These are phyloP conservation scores for Luehdorfia chinensis DNA, from an alignment of 1,140 invertebrate species.

Conservation along the genomic window DNA sequence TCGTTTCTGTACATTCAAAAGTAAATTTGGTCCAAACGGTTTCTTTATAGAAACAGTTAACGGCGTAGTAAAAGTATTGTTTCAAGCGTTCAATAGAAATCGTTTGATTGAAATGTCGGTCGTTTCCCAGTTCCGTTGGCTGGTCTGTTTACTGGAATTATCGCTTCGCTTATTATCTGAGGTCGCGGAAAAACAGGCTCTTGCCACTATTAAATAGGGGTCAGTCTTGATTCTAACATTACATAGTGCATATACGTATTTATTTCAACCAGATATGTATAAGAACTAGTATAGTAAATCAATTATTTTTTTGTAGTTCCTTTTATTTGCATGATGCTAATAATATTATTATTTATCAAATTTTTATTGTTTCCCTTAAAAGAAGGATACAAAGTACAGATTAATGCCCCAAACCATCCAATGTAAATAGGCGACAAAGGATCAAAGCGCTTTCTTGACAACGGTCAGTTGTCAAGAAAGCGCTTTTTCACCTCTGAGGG, in stretches of 20 bases:
- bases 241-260: not conserved
- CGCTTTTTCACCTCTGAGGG: too few relatives aligned
- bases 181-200: not conserved
- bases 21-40: not conserved
- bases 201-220: not conserved
- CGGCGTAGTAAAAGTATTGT: too few relatives aligned
- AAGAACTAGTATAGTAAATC: constrained; percentile 5
- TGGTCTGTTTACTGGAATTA: not conserved
- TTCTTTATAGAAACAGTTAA: not conserved
- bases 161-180: constrained; percentile 1
- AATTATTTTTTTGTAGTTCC: too few relatives aligned
- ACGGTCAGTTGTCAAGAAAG: too few relatives aligned
- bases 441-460: too few relatives aligned
- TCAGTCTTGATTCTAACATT: not conserved
- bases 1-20: too few relatives aligned
- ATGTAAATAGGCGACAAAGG: too few relatives aligned
- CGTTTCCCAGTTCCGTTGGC: constrained; percentile 5
- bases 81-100: constrained; percentile 7
- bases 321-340: too few relatives aligned
- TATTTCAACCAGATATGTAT: constrained; percentile 1
- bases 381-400: too few relatives aligned
- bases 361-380: too few relatives aligned
- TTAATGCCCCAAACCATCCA: too few relatives aligned
- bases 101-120: constrained; percentile 12
- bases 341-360: too few relatives aligned